phyloP scores from a whole-genome alignment of 1,140 invertebrate genomes.

The Drosophila parabipectinata region DNA sequence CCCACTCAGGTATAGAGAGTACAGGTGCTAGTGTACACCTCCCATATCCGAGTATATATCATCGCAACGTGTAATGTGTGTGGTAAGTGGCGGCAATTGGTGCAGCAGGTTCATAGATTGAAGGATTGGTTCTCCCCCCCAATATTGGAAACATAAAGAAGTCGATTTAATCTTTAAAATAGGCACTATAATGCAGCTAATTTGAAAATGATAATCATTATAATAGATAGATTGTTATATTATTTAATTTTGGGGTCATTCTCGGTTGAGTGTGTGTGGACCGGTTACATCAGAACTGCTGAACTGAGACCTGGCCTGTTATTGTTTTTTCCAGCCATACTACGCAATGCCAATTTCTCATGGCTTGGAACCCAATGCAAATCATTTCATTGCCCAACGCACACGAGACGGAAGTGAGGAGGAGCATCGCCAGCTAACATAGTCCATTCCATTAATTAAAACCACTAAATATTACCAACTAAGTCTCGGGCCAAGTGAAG shows the following conservation, averaged over 20 bases:
- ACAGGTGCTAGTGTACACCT: neutral
- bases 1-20: neutral
- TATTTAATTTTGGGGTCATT: too few relatives aligned
- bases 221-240: too few relatives aligned
- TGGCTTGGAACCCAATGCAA: conserved; percentile 55
- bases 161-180: too few relatives aligned
- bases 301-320: neutral
- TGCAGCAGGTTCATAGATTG: too few relatives aligned
- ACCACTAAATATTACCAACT: conserved; percentile 77
- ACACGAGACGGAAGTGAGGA: conserved; percentile 47
- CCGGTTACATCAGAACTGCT: neutral
- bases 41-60: conserved; percentile 44
- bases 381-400: conserved; percentile 62
- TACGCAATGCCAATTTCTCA: conserved; percentile 65
- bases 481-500: conserved; percentile 38
- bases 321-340: conserved; percentile 7
- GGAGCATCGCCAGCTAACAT: conserved; percentile 25
- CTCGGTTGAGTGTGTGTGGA: neutral
- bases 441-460: conserved; percentile 64
- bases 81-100: conserved; percentile 27
- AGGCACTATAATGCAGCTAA: too few relatives aligned
- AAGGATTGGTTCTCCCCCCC: too few relatives aligned
- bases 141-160: too few relatives aligned
- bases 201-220: too few relatives aligned
- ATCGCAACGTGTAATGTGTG: conserved; percentile 70